These are phyloP conservation scores for Agapornis canus DNA, from an alignment of 2,797 vertebrate genomes.

Conservation along the genomic window DNA sequence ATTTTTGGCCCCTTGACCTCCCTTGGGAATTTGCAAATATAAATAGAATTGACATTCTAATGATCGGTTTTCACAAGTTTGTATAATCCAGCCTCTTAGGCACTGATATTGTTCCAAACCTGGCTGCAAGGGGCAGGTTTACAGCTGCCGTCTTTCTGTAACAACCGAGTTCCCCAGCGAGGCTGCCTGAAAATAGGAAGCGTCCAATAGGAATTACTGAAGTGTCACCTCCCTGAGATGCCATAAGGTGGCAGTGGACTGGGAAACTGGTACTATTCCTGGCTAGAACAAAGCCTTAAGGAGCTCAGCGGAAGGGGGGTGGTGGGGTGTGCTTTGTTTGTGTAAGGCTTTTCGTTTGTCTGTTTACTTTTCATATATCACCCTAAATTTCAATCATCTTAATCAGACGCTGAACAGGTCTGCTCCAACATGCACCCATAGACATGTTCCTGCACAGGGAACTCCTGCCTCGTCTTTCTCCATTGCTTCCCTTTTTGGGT, in stretches of 20 bases:
- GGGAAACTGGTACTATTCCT: slow-evolving; percentile 5
- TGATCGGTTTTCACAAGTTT: background rate
- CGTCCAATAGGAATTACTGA: background rate
- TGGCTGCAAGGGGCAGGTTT: background rate
- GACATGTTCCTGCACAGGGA: background rate
- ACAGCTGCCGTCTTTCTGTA: background rate
- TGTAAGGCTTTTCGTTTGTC: background rate
- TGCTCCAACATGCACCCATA: background rate
- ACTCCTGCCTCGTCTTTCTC: background rate
- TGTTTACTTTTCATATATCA: background rate
- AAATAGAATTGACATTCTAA: slow-evolving; percentile 6
- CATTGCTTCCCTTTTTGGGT: background rate
- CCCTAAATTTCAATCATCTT: background rate
- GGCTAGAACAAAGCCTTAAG: background rate
- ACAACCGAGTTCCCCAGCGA: background rate
- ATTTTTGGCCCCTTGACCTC: slow-evolving; percentile 27
- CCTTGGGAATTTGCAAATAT: slow-evolving; percentile 11
- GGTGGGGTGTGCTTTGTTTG: background rate
- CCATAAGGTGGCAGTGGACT: slow-evolving; percentile 64
- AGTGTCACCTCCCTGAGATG: slow-evolving; percentile 49
- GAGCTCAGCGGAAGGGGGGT: background rate
- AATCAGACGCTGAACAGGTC: background rate
- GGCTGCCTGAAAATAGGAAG: background rate
- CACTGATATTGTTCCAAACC: background rate
- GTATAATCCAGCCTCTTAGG: background rate